These are phyloP conservation scores for Laticauda laticaudata DNA, from an alignment of 2,113 vertebrate genomes.

Conservation along the genomic window DNA sequence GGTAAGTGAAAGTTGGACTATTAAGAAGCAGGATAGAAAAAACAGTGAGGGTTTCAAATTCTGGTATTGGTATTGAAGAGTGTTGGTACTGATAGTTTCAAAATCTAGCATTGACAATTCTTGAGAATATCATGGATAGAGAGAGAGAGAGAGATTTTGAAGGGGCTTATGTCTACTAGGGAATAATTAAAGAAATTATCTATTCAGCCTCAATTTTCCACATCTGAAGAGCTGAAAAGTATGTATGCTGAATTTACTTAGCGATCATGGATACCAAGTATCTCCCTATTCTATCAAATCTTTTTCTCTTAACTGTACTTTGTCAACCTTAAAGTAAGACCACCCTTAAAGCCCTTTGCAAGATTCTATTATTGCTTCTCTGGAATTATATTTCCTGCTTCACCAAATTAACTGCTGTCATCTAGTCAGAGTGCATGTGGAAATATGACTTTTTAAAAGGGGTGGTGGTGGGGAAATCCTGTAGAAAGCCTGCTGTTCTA, in stretches of 20 bases:
- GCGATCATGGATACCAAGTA: neutral
- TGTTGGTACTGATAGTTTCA: neutral
- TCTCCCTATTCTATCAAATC: neutral
- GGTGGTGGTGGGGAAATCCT: neutral
- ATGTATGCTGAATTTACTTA: neutral
- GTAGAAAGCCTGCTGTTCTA: conserved; percentile 36
- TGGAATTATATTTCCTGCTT: neutral
- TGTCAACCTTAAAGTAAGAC: neutral
- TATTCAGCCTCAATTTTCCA: neutral
- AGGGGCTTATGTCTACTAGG: neutral
- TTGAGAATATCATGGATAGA: neutral
- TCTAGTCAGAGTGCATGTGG: neutral
- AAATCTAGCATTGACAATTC: neutral
- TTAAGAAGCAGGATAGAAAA: neutral
- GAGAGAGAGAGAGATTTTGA: neutral
- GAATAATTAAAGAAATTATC: neutral
- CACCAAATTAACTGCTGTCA: neutral
- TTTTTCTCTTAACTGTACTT: neutral
- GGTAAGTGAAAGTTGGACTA: neutral
- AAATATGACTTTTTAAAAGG: neutral
- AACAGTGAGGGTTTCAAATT: neutral
- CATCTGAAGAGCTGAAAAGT: neutral
- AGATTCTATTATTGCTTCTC: neutral
- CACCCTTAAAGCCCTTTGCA: neutral
- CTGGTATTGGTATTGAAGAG: neutral